Evolutionary conservation across 2,797 vertebrate species (phyloP), one percentile per base, ranked within the genome.

Genomic region (Urosaurus nigricauda): DNA sequence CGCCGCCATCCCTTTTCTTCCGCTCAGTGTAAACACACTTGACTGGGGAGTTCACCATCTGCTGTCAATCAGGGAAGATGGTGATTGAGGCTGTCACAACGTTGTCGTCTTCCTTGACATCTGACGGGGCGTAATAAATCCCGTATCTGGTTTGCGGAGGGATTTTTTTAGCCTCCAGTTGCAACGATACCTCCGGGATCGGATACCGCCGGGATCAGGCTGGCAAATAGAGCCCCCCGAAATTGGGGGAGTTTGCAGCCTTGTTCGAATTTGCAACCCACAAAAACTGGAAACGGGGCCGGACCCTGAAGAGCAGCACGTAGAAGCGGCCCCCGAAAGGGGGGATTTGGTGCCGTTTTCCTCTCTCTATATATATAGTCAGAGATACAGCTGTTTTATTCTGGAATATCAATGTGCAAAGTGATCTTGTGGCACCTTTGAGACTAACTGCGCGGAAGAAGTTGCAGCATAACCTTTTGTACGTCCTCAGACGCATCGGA

Each of bases 31-130:
- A 83, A 90, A 79, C 74, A 90, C 51, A 11, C 21, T 35, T 87
- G 75, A 63, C 80, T 68, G 47, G 35, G 56, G 68, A 68, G 65
- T 81, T 35, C 71, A 71, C 74, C 89, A 26, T 43, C 74, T 84
- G 81, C 58, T 43, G 26, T 82, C 86, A 77, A 80, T 85, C 86
- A 90, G 37, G 43, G 16, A 13, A 5, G 58, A 53, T 47, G 77
- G 26, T 79, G 89, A 79, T 78, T 19, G 74, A 29, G 40, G n/a
- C 29, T 84, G 85, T 87, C 85, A 87, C 63, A 80, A 79, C 40
- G 37, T 29, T 74, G n/a, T 79, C 74, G 24, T 11, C 51, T 40
- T 12, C 47, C 77, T 58, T 81, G 70, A 81, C 77, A 32, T 75
- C 56, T 53, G 40, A 79, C 35, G 21, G 40, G 11, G 37, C 7